phyloP scores from a whole-genome alignment of 2,888 invertebrate species.

The Nomada goodeniana region DNA sequence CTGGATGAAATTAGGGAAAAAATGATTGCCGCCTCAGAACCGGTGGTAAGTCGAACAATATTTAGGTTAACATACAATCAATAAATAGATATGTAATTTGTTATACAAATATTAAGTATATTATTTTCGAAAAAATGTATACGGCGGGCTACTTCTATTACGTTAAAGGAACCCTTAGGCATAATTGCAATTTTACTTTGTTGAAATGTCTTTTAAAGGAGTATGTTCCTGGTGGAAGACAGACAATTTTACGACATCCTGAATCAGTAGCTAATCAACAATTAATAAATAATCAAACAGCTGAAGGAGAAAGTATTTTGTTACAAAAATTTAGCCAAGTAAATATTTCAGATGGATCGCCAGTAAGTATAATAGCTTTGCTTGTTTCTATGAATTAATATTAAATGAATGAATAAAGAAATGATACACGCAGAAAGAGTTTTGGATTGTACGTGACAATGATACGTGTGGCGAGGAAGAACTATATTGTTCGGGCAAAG shows the following conservation, averaged over 20 bases:
- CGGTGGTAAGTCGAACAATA: conserved; percentile 87
- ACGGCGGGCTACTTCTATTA: too few relatives aligned
- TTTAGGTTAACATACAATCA: conserved; percentile 35
- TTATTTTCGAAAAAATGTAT: not conserved
- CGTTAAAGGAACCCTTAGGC: too few relatives aligned
- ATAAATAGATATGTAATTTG: not conserved
- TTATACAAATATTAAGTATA: not conserved
- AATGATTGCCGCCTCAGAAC: conserved; percentile 96
- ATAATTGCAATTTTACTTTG: conserved; percentile 5
- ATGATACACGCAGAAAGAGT: conserved; percentile 78
- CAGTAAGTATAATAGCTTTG: conserved; percentile 71
- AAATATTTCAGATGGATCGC: conserved; percentile 87
- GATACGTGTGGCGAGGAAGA: conserved; percentile 90
- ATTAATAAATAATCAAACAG: conserved; percentile 83
- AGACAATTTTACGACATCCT: conserved; percentile 91
- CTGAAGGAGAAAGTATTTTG: conserved; percentile 88
- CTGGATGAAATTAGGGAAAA: conserved; percentile 94
- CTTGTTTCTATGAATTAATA: conserved; percentile 9
- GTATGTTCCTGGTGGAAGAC: conserved; percentile 95
- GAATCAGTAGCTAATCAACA: conserved; percentile 87
- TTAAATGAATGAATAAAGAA: conserved; percentile 1
- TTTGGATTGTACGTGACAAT: conserved; percentile 85
- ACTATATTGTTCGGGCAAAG: conserved; percentile 93
- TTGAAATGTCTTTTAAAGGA: conserved; percentile 85
- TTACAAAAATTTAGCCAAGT: conserved; percentile 91